A percentile compares a stretch with the other conserved stretches of the same genome.
Conservation (phyloP, 2,113 vertebrate species). For the Alligator sinensis region DNA sequence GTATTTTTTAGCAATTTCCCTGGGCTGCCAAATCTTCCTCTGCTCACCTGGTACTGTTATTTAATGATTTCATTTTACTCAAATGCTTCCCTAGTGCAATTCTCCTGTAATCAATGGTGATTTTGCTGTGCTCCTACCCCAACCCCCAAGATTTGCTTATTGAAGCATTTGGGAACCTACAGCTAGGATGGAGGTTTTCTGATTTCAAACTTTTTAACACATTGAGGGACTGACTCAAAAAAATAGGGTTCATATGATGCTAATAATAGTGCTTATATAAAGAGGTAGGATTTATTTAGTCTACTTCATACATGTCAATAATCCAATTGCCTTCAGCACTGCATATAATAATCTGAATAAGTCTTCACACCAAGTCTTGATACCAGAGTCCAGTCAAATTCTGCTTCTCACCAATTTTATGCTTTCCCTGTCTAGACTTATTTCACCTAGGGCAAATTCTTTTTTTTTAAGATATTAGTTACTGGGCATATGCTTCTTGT, state of each 20-base stretch:
- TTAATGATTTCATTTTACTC: background rate
- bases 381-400: background rate
- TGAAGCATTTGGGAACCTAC: background rate
- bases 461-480: background rate
- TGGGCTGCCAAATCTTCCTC: background rate
- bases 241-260: background rate
- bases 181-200: background rate
- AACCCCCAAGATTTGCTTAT: background rate
- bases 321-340: background rate
- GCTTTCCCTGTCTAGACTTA: background rate
- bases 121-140: background rate
- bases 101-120: background rate
- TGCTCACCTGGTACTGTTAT: background rate
- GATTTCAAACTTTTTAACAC: background rate
- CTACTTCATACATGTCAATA: background rate
- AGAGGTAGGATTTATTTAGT: background rate
- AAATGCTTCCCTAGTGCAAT: background rate
- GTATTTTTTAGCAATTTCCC: background rate
- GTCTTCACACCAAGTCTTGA: background rate
- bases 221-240: background rate
- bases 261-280: background rate
- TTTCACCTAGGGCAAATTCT: background rate
- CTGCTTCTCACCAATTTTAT: accelerated
- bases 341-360: background rate
- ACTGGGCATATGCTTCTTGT: accelerated